phyloP scores from a whole-genome alignment of 2,888 invertebrate species.

The Habroteleia sp. region DNA sequence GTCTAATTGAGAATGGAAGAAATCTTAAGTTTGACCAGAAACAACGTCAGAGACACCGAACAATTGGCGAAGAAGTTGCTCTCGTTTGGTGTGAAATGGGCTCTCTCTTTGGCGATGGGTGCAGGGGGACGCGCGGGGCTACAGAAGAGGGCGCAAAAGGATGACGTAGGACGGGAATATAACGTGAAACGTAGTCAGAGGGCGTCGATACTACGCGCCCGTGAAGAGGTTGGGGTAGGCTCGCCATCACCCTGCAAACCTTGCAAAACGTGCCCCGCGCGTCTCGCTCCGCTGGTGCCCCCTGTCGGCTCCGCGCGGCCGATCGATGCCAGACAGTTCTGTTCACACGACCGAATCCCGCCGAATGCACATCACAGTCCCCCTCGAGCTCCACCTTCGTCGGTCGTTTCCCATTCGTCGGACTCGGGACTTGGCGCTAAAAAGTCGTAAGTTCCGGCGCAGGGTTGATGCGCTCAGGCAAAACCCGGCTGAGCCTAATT shows the following conservation, averaged over 20 bases:
- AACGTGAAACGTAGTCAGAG: conserved; percentile 60
- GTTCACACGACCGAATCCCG: conserved; percentile 79
- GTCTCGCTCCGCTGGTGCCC: conserved; percentile 21
- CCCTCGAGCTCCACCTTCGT: conserved; percentile 61
- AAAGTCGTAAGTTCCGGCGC: conserved; percentile 60
- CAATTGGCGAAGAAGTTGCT: conserved; percentile 20
- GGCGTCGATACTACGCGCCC: conserved; percentile 79
- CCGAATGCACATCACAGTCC: conserved; percentile 70
- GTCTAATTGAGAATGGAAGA: too few relatives aligned
- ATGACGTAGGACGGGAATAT: conserved; percentile 61
- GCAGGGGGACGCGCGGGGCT: conserved; percentile 7
- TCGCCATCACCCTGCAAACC: conserved; percentile 66
- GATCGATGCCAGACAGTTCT: conserved; percentile 81
- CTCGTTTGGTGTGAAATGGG: conserved; percentile 25
- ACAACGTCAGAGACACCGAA: conserved; percentile 4
- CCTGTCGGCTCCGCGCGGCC: conserved; percentile 66
- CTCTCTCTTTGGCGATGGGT: conserved; percentile 1
- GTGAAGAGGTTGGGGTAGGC: conserved; percentile 80
- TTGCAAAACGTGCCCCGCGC: conserved; percentile 49
- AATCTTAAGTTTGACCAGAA: too few relatives aligned
- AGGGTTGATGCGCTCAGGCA: conserved; percentile 52
- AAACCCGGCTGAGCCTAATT: conserved; percentile 53
- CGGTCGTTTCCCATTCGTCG: conserved; percentile 62
- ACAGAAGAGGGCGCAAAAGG: conserved; percentile 25
- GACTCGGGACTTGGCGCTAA: conserved; percentile 50